Evolutionary conservation across 2,113 vertebrate genomes (phyloP).

Genomic region (Gymnorhina tibicen): DNA sequence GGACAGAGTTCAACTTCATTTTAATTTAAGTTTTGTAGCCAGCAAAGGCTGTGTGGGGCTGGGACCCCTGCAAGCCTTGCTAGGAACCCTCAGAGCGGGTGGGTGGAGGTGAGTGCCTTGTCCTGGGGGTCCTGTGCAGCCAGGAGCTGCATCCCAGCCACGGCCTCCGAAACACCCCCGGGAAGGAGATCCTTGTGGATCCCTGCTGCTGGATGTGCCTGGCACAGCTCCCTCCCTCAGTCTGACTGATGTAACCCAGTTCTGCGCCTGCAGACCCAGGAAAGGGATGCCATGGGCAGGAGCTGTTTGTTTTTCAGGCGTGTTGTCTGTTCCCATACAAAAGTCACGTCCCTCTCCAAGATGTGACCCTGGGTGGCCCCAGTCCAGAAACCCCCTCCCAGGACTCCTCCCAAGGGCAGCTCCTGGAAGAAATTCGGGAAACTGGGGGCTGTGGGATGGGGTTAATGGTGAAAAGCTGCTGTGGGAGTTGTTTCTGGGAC

Average conservation of each 20-base stretch:
- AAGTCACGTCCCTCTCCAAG: rapidly evolving
- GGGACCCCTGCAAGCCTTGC: background rate
- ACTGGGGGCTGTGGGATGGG: rapidly evolving
- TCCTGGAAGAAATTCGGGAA: background rate
- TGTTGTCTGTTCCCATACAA: background rate
- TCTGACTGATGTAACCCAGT: background rate
- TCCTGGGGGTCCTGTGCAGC: background rate
- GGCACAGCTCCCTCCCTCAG: background rate
- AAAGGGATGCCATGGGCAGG: background rate
- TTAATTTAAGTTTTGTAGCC: background rate
- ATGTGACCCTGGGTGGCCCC: background rate
- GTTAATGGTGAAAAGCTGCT: background rate
- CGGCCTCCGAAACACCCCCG: background rate
- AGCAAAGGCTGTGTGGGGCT: background rate
- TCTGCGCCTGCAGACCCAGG: background rate
- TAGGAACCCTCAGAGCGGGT: background rate
- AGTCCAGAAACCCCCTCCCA: background rate
- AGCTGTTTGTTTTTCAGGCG: background rate
- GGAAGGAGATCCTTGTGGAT: background rate
- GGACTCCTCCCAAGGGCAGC: background rate
- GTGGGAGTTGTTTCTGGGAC: background rate
- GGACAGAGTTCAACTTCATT: background rate
- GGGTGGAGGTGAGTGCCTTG: background rate
- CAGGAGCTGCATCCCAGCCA: background rate
- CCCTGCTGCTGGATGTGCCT: background rate